Evolutionary conservation across 2,888 invertebrate genomes (phyloP).

Genomic region (Aethes cnicana): DNA sequence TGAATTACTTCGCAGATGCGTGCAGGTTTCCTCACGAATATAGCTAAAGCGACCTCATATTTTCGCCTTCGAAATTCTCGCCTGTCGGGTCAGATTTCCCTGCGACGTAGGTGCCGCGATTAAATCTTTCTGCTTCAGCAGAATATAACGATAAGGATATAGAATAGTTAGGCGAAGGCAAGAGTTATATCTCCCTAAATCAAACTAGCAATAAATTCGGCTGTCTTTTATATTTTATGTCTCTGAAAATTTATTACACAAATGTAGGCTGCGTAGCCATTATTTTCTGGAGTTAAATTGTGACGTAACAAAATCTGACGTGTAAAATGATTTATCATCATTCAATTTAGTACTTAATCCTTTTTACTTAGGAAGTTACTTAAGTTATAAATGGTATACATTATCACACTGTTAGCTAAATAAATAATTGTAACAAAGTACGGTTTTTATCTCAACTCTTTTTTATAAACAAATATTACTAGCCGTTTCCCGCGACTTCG

Average conservation of each 20-base stretch:
- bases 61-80: constrained; percentile 20
- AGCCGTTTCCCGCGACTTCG: no score
- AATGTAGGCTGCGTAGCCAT: not conserved
- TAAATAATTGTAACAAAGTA: no score
- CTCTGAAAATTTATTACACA: not conserved
- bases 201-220: constrained; percentile 19
- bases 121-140: constrained; percentile 24
- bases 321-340: no score
- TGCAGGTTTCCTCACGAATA: constrained; percentile 16
- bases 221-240: constrained; percentile 10
- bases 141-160: constrained; percentile 12
- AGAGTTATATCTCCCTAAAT: constrained; percentile 15
- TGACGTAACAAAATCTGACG: no score
- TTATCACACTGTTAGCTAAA: no score
- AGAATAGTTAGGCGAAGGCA: constrained; percentile 7
- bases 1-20: no score
- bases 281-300: no score
- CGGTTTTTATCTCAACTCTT: no score
- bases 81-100: constrained; percentile 19
- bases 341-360: no score
- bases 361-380: no score
- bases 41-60: constrained; percentile 12
- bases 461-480: no score
- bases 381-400: no score
- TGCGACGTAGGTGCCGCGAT: constrained; percentile 11